Evolutionary conservation across 2,113 vertebrate species (phyloP).

Genomic region (Syrrhaptes paradoxus): DNA sequence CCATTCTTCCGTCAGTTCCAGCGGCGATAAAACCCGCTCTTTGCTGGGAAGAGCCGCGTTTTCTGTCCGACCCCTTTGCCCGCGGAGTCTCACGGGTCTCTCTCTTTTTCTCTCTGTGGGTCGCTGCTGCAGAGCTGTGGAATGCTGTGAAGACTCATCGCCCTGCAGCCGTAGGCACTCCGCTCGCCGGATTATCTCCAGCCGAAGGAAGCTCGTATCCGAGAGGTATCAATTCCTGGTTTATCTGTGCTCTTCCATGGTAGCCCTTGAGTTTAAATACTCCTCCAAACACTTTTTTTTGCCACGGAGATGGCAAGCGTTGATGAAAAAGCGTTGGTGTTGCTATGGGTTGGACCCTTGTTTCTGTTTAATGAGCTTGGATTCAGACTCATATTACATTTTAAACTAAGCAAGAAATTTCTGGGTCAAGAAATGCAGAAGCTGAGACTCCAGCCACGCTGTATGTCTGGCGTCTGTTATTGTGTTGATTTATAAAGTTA

Average conservation of each 20-base stretch:
- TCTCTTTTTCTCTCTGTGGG: not conserved
- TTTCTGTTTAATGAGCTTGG: not conserved
- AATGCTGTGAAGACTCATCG: constrained; percentile 68
- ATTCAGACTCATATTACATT: not conserved
- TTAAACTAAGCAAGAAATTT: not conserved
- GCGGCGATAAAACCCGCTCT: not conserved
- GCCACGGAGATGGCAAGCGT: accelerated
- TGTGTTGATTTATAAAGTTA: not conserved
- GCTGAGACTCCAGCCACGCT: not conserved
- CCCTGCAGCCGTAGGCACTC: constrained; percentile 19
- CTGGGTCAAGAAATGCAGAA: not conserved
- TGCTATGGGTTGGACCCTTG: not conserved
- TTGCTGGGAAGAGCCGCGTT: not conserved
- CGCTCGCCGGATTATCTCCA: not conserved
- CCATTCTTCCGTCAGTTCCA: not conserved
- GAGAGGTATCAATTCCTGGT: constrained; percentile 27
- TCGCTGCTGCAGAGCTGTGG: constrained; percentile 37
- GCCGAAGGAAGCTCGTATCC: not conserved
- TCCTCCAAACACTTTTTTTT: not conserved
- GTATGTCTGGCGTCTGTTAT: not conserved
- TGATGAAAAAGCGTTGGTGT: not conserved
- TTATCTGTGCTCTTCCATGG: not conserved
- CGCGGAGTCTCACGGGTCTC: not conserved
- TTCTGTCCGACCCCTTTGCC: not conserved
- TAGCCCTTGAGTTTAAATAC: not conserved